Evolutionary conservation across 1,140 invertebrate species (phyloP), one percentile per base, ranked within the genome.

Genomic region (Galleria mellonella): DNA sequence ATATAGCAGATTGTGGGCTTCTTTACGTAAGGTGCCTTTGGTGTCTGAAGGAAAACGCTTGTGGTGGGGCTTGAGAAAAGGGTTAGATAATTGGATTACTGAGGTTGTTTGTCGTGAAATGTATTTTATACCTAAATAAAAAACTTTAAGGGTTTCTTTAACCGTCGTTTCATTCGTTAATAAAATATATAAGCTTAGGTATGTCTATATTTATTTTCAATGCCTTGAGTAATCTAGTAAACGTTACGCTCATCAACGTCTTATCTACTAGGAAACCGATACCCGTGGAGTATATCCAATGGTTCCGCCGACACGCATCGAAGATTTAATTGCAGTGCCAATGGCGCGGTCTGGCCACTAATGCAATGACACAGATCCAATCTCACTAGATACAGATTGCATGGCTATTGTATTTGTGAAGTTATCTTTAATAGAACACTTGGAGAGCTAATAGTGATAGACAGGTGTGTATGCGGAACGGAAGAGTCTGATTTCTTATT

Each of bases 281-380:
- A 77, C 51, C 48, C 71, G 63, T 74, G 65, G 59, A 55, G 38
- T 44, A 47, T 48, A 47, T 44, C 41, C 49, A 32, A 51, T 49
- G 50, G 70, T 73, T 72, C 64, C 63, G 65, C 53, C 36, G 23
- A 38, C 31, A 40, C 59, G 59, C 55, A 42, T n/a, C 52, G 46
- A 55, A 62, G 65, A 68, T 63, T 59, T 59, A 41, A 55, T 72
- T 72, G 60, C 65, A 62, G 28, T 32, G 40, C 47, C 49, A 47
- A 44, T 53, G 52, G 42, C 51, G 30, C 27, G 38, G 35, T 17
- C 55, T 53, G 62, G 50, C 61, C 57, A 47, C 47, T 37, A 43
- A 52, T 28, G 40, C 49, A 54, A 32, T 51, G 51, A 58, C 48
- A 57, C 51, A 49, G 58, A 54, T 62, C 54, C 50, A 47, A 42